Evolutionary conservation across 2,113 vertebrate genomes (phyloP).

Genomic region (Corythornis cristatus): DNA sequence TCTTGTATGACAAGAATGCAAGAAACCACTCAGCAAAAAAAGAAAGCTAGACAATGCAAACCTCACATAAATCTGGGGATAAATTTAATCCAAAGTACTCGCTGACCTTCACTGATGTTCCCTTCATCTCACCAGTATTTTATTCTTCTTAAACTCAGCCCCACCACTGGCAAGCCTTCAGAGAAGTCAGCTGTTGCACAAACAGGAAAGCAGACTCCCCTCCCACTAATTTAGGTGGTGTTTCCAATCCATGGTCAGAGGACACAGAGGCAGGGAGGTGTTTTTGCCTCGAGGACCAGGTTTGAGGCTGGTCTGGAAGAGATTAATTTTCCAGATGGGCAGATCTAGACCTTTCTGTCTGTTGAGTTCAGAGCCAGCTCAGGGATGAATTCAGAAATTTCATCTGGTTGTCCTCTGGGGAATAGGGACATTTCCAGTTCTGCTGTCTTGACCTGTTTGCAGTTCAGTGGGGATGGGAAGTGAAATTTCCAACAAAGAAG

Average conservation of each 20-base stretch:
- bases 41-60: not conserved
- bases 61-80: not conserved
- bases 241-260: not conserved
- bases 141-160: not conserved
- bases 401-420: not conserved
- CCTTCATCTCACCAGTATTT: conserved; percentile 17
- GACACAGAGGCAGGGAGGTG: not conserved
- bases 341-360: not conserved
- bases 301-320: not conserved
- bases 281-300: not conserved
- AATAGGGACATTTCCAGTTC: not conserved
- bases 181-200: conserved; percentile 16
- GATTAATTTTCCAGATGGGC: not conserved
- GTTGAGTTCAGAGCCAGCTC: not conserved
- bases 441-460: not conserved
- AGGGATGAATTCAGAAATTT: not conserved
- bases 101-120: conserved; percentile 1
- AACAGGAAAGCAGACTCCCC: conserved; percentile 48
- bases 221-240: conserved; percentile 12
- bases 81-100: conserved; percentile 4
- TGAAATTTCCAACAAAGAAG: not conserved
- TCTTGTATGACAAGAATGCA: conserved; percentile 15
- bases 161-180: conserved; percentile 41
- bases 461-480: not conserved
- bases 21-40: not conserved